phyloP scores from a whole-genome alignment of 2,797 vertebrate species.

The Taeniopygia guttata region DNA sequence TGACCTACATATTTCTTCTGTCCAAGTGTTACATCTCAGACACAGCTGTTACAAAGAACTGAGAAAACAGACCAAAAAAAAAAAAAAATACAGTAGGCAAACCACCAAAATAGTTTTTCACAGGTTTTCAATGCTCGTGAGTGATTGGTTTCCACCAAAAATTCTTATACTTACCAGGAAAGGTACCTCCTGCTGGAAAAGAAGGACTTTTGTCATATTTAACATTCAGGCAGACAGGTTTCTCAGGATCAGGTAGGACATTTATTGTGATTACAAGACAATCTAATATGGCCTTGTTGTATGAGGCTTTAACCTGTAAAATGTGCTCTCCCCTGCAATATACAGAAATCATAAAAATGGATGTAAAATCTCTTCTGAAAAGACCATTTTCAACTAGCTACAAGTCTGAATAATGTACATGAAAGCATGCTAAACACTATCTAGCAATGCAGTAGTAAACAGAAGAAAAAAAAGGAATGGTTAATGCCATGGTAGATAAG shows the following conservation, averaged over 20 bases:
- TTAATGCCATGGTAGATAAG: not conserved
- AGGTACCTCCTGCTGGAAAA: constrained; percentile 80
- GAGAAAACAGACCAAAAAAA: not conserved
- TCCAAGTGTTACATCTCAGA: not conserved
- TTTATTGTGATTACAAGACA: constrained; percentile 81
- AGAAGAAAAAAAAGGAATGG: not conserved
- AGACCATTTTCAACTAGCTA: not conserved
- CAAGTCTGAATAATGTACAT: not conserved
- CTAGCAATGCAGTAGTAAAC: not conserved
- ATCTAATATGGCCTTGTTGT: constrained; percentile 75
- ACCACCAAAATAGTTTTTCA: not conserved
- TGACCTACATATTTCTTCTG: not conserved
- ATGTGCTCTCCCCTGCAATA: constrained; percentile 83
- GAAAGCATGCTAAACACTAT: not conserved
- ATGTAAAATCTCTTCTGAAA: not conserved
- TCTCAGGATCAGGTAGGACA: constrained; percentile 85
- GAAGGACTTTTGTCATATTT: constrained; percentile 74
- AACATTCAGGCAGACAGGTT: constrained; percentile 79
- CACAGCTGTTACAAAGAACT: not conserved
- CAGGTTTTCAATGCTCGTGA: not conserved
- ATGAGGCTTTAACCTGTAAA: constrained; percentile 75
- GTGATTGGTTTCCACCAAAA: not conserved
- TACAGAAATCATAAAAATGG: not conserved
- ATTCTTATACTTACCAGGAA: constrained; percentile 81
- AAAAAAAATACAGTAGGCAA: not conserved